Conservation (phyloP, 2,113 vertebrate species). For the Myrmophylax atrothorax region DNA sequence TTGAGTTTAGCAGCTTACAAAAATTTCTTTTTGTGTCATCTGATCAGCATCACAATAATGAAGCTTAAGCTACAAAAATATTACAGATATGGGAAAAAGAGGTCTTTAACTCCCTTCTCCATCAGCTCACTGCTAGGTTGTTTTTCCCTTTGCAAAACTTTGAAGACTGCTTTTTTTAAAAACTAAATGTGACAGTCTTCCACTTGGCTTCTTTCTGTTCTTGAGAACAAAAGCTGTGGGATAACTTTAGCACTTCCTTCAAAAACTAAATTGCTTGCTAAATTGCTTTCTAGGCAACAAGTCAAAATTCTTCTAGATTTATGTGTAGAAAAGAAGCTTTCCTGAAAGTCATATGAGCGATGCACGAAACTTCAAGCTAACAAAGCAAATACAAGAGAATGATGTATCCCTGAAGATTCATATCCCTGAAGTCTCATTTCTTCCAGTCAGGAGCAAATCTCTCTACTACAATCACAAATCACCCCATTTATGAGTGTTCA, state of each 20-base stretch:
- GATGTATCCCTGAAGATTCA: neutral
- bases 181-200: constrained; percentile 27
- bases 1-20: neutral
- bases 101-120: neutral
- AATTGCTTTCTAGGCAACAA: constrained; percentile 64
- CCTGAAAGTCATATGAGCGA: constrained; percentile 22
- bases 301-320: constrained; percentile 60
- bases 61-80: neutral
- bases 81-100: neutral
- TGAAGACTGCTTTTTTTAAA: neutral
- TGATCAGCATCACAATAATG: neutral
- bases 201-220: constrained; percentile 4
- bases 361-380: constrained; percentile 14
- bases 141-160: neutral
- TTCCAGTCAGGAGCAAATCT: neutral
- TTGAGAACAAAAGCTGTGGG: constrained; percentile 24
- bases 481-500: neutral
- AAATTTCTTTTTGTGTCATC: neutral
- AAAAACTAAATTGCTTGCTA: constrained; percentile 54
- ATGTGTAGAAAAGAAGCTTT: constrained; percentile 34
- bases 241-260: constrained; percentile 37
- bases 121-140: neutral
- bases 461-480: neutral
- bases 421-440: neutral
- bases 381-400: neutral